phyloP scores from a whole-genome alignment of 1,140 invertebrate species.

The Brachionus rubens region DNA sequence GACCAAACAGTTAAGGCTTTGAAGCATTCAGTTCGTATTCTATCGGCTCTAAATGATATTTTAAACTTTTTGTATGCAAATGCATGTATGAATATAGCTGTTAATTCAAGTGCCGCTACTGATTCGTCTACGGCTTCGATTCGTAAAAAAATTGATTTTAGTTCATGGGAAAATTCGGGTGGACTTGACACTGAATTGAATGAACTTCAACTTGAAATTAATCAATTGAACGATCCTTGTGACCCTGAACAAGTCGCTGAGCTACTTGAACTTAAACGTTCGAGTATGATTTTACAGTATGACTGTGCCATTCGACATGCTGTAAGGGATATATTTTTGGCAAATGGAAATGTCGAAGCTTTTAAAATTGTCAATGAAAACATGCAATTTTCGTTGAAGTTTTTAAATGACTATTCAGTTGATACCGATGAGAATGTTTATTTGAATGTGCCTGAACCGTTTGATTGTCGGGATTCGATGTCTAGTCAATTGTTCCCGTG shows the following conservation, averaged over 20 bases:
- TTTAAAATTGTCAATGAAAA: conserved; percentile 53
- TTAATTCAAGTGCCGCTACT: conserved; percentile 15
- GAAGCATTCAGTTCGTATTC: conserved; percentile 55
- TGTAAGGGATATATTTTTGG: conserved; percentile 25
- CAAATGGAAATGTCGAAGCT: conserved; percentile 5
- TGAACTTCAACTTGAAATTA: conserved; percentile 59
- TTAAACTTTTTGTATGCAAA: conserved; percentile 31
- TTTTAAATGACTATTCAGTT: conserved; percentile 54
- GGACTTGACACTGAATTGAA: conserved; percentile 54
- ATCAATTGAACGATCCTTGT: conserved; percentile 51
- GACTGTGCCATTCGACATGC: conserved; percentile 56
- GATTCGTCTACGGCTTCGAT: not conserved
- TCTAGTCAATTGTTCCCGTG: conserved; percentile 54
- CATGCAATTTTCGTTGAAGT: conserved; percentile 54
- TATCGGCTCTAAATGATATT: conserved; percentile 48
- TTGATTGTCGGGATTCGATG: conserved; percentile 54
- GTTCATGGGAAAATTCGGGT: conserved; percentile 34
- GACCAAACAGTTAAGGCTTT: conserved; percentile 51
- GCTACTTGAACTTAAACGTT: conserved; percentile 53
- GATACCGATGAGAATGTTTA: conserved; percentile 51
- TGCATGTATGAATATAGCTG: conserved; percentile 48
- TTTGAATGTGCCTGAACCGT: conserved; percentile 57
- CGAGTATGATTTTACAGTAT: conserved; percentile 58
- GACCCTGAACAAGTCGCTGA: conserved; percentile 52
- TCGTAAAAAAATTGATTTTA: conserved; percentile 34